Evolutionary conservation across 2,888 invertebrate species (phyloP), one percentile per base, ranked within the genome.

Genomic region (Hemaris fuciformis): DNA sequence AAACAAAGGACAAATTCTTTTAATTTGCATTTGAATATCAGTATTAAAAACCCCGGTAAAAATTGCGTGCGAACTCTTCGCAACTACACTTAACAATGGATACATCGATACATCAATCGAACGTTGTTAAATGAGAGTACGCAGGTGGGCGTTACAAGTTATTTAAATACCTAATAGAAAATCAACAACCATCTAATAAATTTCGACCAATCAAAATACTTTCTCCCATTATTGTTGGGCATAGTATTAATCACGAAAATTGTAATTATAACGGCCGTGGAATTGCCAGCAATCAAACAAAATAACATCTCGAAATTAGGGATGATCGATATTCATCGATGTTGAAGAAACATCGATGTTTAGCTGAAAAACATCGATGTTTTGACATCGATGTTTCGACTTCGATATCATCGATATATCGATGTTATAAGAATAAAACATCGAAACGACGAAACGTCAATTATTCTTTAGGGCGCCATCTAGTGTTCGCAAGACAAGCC

Each of bases 11-110:
- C 64, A 68, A 65, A 72, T 67, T 75, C 66, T 74, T 64, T 70
- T 66, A 67, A 69, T 71, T 59, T 69, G 71, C 73, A 76, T 83
- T 67, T 69, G 79, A 67, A 69, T 70, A 72, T 75, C 70, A 66
- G 69, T 65, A 67, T 70, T 63, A 34, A 59, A 60, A 57, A 53
- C 62, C 20, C 59, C 15, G 56, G 61, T 62, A 45, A 34, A 57
- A 62, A 27, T 18, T n/a, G 57, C 60, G 61, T 64, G 48, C 56
- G 61, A 43, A 57, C 61, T 38, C 34, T 22, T 42, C 43, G 42
- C 48, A 22, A 53, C 57, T 42, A 62, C 57, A 63, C 22, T 65
- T 62, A 25, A 60, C 60, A 60, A 60, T 60, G 48, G 38, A 23
- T 38, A 38, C 18, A 13, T 13, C 59, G 38, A 57, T 8, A 53